Base-by-base conservation (phyloP, 2,113 vertebrate genomes). In the Eira barbara region DNA sequence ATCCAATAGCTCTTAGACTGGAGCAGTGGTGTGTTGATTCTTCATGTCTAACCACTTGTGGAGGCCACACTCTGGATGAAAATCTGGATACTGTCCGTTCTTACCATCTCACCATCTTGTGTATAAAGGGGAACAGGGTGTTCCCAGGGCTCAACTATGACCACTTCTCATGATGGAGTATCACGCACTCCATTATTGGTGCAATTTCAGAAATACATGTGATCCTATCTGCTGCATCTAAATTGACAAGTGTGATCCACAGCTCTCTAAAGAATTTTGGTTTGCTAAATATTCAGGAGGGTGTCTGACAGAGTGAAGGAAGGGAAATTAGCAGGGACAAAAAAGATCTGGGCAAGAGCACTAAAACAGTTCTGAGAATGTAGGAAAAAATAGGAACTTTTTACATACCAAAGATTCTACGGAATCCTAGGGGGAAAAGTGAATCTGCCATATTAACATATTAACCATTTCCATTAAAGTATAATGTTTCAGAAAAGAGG, bases 271-370 rank as follows among this genome's bases (percentile, higher is more conserved):
- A 97, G 98, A 98, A 92, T 98, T 97, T 97, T 98, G 63, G 89
- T 98, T 97, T 95, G 92, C 97, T 99, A 98, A 98, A 96, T 98
- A 98, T 98, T 98, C 98, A 98, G 97, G 52, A 97, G 94, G 94
- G 92, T 71, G 74, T 84, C 78, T 97, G 92, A 90, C 95, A 97
- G 87, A 84, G 57, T 21, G 63, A 95, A 82, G 57, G 90, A 86
- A 94, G 42, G 29, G 67, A 96, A 97, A 94, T 96, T 92, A 97
- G 49, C 59, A 89, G 85, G 91, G 71, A 96, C 18, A 95, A 84
- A 97, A 97, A 97, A 94, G 59, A 97, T 45, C 76, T 55, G 67
- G 47, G 29, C 25, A 94, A 95, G 59, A 97, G 65, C 88, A 76
- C 74, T 27, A 80, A 81, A 94, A 45, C 27, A 59, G 78, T 96